Evolutionary conservation across 2,797 vertebrate genomes (phyloP).

Genomic region (Enteromius trimaculatus): DNA sequence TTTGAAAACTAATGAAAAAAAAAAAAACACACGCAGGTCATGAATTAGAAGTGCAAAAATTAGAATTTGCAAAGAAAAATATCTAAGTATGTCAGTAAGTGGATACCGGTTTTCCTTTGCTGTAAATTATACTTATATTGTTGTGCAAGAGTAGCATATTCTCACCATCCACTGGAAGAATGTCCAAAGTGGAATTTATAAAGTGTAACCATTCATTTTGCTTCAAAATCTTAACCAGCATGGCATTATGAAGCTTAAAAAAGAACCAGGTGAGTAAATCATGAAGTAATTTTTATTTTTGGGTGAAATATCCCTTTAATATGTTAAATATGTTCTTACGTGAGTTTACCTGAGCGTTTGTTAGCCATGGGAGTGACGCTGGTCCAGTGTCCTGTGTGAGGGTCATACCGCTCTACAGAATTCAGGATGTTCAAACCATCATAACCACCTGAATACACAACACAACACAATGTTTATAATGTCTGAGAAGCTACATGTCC

Average conservation of each 20-base stretch:
- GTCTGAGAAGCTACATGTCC: not conserved
- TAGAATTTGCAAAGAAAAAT: not conserved
- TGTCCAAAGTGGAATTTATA: too few species aligned
- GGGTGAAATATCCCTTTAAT: not conserved
- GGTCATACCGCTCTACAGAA: constrained; percentile 97
- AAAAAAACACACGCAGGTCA: not conserved
- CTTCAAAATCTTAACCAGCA: not conserved
- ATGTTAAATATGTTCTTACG: not conserved
- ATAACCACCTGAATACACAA: constrained; percentile 86
- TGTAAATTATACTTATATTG: not conserved
- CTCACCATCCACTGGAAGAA: too few species aligned
- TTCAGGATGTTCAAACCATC: constrained; percentile 97
- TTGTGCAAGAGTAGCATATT: not conserved
- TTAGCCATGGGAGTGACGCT: constrained; percentile 98
- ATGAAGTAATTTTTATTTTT: not conserved
- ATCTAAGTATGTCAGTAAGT: not conserved
- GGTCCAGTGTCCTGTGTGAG: constrained; percentile 98
- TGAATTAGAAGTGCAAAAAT: not conserved
- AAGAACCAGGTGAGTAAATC: not conserved
- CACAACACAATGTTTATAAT: constrained; percentile 24
- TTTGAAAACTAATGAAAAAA: not conserved
- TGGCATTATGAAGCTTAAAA: not conserved
- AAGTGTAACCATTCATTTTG: too few species aligned
- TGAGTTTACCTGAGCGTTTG: constrained; percentile 89
- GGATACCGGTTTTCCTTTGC: not conserved